Percentiles rank a stretch among this genome's conserved stretches.
phyloP scores from a whole-genome alignment of 2,797 vertebrate genomes.

The Phoebastria nigripes region DNA sequence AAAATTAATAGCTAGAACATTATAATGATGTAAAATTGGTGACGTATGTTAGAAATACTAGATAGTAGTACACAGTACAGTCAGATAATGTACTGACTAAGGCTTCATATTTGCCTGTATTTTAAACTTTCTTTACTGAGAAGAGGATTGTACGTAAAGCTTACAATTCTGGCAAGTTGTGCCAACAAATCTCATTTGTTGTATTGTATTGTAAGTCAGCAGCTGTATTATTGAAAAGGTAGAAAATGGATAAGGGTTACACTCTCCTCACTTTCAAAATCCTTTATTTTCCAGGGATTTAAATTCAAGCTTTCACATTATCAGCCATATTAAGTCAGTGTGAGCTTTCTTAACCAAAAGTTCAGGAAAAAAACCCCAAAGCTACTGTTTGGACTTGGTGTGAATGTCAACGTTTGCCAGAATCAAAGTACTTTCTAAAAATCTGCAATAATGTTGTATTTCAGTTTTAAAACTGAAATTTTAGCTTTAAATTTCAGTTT shows the following conservation, averaged over 20 bases:
- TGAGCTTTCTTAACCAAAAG: neutral
- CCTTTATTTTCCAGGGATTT: neutral
- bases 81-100: neutral
- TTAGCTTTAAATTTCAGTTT: neutral
- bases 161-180: neutral
- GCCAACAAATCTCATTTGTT: neutral
- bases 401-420: neutral
- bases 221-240: neutral
- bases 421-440: neutral
- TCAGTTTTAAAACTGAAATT: neutral
- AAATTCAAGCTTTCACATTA: neutral
- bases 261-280: neutral
- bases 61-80: neutral
- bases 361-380: rapidly evolving
- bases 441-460: neutral
- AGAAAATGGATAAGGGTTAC: neutral
- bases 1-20: neutral
- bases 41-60: neutral
- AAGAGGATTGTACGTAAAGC: neutral
- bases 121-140: neutral
- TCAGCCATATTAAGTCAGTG: neutral
- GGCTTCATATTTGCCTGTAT: neutral
- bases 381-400: neutral
- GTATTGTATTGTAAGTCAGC: neutral
- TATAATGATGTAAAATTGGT: neutral